Conservation (phyloP, 2,113 vertebrate species). For the Indri indri region DNA sequence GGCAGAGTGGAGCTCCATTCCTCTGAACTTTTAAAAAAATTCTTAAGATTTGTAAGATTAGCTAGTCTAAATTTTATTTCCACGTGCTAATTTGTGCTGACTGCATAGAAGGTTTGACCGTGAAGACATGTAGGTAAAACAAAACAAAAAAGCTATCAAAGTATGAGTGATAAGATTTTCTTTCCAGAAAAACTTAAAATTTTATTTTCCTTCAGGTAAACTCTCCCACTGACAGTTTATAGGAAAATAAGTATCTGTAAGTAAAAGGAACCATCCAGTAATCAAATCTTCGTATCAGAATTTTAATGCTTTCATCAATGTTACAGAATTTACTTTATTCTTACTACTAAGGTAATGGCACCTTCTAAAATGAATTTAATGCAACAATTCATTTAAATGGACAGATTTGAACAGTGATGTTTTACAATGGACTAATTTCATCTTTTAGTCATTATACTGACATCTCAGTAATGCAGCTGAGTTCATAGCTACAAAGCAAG, state of each 20-base stretch:
- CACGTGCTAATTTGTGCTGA: not conserved
- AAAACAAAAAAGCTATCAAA: not conserved
- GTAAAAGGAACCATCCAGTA: not conserved
- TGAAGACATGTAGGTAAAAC: not conserved
- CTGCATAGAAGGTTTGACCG: not conserved
- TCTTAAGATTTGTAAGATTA: not conserved
- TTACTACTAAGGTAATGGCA: not conserved
- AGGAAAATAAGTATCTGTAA: not conserved
- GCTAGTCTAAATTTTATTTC: not conserved
- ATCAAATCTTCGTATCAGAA: not conserved
- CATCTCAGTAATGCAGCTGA: not conserved
- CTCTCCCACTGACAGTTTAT: not conserved
- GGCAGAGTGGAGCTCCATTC: not conserved
- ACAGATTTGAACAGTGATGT: not conserved
- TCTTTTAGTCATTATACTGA: not conserved
- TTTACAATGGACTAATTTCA: not conserved
- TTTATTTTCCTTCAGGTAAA: not conserved
- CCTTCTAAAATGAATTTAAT: constrained; percentile 6
- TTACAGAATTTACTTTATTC: constrained; percentile 27
- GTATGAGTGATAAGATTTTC: not conserved
- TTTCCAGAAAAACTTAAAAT: not conserved
- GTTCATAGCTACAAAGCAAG: not conserved
- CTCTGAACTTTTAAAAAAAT: not conserved
- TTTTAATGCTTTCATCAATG: not conserved
- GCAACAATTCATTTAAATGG: not conserved